Evolutionary conservation across 1,140 invertebrate genomes (phyloP), one percentile per base, ranked within the genome.

Genomic region (Dendroctonus valens): DNA sequence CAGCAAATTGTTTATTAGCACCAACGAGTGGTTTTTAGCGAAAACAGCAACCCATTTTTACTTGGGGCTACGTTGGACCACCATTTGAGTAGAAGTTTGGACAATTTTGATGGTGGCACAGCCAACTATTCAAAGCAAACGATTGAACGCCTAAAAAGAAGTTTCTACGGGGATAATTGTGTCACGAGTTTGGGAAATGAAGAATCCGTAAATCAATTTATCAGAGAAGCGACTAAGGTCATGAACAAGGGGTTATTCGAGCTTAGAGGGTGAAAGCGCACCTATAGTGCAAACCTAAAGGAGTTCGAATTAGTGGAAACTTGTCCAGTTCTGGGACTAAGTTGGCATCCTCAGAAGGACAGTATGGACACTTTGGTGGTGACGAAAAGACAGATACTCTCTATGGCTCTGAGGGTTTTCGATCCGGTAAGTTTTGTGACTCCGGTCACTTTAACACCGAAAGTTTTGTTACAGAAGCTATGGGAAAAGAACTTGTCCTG

Each of bases 111-210:
- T 40, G 50, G 26, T 7, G 37, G 26, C 9, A 15, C 40, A 39
- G 42, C 12, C 15, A 38, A 53, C 41, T 60, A 60, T 41, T 8
- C 64, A 40, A 48, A 11, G 14, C 6, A 59, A 0, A 60, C 55
- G 7, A 41, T 60, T 8, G 9, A 46, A 14, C 42, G 58, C 41
- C 41, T 68, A 54, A 38, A 26, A 2, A 67, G 57, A 9, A 65
- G 66, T 39, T 67, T 74, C 15, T 76, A 76, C 67, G 72, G 73
- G 4, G 72, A 75, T 57, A 75, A 75, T 53, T 75, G 72, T 49
- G 65, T 73, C 6, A 59, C 71, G 8, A 69, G 68, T 41, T 48
- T 76, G 3, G 41, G 55, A 11, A 44, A 41, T 52, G 46, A 59
- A 40, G 37, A 68, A 7, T 54, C 63, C 15, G 58, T 69, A 7